Evolutionary conservation across 2,888 invertebrate genomes (phyloP), one percentile per base, ranked within the genome.

Genomic region (Phyto melanocephala): DNA sequence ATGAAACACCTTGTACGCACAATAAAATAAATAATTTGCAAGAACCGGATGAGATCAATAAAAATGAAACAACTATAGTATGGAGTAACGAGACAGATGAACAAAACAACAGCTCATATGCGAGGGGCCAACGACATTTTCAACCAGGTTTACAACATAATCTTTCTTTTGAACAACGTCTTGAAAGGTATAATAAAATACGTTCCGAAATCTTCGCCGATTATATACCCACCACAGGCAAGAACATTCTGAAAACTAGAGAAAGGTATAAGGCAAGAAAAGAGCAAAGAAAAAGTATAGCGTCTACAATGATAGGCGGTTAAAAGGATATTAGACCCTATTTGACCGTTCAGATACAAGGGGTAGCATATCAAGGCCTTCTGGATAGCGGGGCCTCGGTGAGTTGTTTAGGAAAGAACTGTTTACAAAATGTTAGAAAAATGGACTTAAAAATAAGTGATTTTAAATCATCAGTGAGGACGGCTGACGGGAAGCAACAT

Each of bases 381-480:
- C n/a, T 67, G 13, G 50, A 52, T 37, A 67, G 67, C 15, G 67
- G 67, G 2, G n/a, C n/a, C n/a, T n/a, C n/a, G n/a, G n/a, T n/a
- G n/a, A n/a, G n/a, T n/a, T n/a, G n/a, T n/a, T n/a, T 67, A 4
- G 67, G 62, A 0, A 13, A 11, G 5, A 52, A 37, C 22, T 67
- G 52, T 10, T 3, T 52, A 8, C 52, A 52, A 11, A 67, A 67
- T 6, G 50, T n/a, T 2, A n/a, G 3, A 3, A 13, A 52, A 24
- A 50, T 67, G 13, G 15, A 67, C 7, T 11, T 24, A 0, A 20
- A 24, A 37, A 40, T 52, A 47, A 5, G 37, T 0, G 52, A 67
- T 11, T 67, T 22, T 24, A 67, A 50, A 37, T 67, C 67, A 0
- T 28, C 28, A 0, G 24, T 62, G 3, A 7, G 24, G n/a, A 62